Evolutionary conservation across 2,797 vertebrate genomes (phyloP).

Genomic region (Scleropages formosus): DNA sequence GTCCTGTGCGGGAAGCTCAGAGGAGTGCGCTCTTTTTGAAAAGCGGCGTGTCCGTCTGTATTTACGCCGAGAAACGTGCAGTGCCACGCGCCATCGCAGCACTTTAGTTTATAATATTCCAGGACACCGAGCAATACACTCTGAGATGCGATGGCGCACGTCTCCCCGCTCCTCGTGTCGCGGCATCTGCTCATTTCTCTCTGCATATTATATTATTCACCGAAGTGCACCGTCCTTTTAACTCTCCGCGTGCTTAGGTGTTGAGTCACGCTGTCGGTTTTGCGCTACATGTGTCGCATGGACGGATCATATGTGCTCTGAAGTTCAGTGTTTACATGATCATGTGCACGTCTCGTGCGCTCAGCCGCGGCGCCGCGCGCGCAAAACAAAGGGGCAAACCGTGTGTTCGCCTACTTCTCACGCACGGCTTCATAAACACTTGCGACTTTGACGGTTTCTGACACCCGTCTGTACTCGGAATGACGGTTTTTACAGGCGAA

Average conservation of each 20-base stretch:
- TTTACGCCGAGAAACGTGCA: neutral
- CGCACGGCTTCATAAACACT: neutral
- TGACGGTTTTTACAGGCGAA: neutral
- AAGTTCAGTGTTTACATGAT: neutral
- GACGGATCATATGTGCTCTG: neutral
- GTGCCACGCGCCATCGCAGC: neutral
- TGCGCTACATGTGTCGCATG: neutral
- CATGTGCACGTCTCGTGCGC: constrained; percentile 27
- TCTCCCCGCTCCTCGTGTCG: neutral
- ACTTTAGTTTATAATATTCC: no score
- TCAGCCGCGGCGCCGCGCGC: constrained; percentile 38
- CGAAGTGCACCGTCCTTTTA: neutral
- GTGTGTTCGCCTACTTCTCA: neutral
- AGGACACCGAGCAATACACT: neutral
- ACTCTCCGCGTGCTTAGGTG: neutral
- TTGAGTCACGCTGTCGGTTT: no score
- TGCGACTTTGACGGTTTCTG: neutral
- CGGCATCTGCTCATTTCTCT: neutral
- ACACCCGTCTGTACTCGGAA: neutral
- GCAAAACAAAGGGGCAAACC: constrained; percentile 44
- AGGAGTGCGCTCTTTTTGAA: neutral
- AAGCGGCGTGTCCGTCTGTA: neutral
- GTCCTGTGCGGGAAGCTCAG: neutral
- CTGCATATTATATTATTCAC: neutral
- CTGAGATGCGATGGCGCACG: constrained; percentile 17